These are phyloP conservation scores for Artibeus jamaicensis DNA, from an alignment of 2,797 vertebrate genomes.

Conservation along the genomic window DNA sequence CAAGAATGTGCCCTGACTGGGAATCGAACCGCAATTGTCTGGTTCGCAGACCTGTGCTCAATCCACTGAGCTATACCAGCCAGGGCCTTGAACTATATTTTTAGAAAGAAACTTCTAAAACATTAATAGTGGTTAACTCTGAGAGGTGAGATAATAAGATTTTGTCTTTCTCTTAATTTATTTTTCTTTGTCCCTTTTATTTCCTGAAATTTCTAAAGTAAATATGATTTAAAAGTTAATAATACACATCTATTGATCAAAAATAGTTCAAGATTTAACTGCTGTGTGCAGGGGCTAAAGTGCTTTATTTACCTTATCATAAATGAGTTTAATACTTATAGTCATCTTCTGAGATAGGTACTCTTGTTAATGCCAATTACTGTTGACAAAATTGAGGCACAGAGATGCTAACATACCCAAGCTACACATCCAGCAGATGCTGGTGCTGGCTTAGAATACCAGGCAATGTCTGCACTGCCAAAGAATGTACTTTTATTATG, in stretches of 20 bases:
- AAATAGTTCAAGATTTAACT: neutral
- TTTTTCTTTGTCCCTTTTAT: neutral
- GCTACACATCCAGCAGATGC: neutral
- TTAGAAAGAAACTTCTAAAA: conserved; percentile 15
- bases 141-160: neutral
- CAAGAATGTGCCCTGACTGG: no score
- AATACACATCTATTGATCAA: neutral
- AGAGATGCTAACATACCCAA: no score
- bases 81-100: neutral
- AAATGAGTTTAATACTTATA: neutral
- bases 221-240: neutral
- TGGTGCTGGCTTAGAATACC: neutral
- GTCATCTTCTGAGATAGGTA: neutral
- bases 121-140: neutral
- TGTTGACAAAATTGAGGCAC: neutral
- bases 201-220: neutral
- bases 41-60: no score
- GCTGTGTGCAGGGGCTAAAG: neutral
- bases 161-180: neutral
- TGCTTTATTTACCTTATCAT: neutral
- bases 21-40: no score
- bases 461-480: neutral
- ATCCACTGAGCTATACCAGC: no score
- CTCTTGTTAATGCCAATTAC: neutral
- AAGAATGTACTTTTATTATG: neutral